Evolutionary conservation across 2,888 invertebrate species (phyloP), one percentile per base, ranked within the genome.

Genomic region (Leptinotarsa haldemani): DNA sequence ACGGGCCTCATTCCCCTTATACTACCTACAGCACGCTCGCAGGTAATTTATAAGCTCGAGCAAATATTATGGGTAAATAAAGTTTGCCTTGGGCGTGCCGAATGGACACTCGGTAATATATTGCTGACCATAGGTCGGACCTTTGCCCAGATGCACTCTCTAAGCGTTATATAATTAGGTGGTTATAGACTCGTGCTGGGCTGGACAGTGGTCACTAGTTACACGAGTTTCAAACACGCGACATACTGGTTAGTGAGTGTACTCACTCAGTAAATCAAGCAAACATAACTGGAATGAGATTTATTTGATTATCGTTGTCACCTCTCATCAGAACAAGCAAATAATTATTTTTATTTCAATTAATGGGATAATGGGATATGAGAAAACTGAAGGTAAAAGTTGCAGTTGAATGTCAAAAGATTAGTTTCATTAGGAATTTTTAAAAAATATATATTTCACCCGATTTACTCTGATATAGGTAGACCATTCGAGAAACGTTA

Each of bases 61-160:
- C 86, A 86, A 87, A 86, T 87, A 86, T 87, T 87, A 84, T 86
- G 87, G 82, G 85, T 86, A 87, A 87, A 87, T 85, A 86, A 81
- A 84, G 85, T 81, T 82, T 84, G 83, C 82, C 76, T 78, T 80
- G 85, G 86, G 86, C 85, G 85, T 84, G 85, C 77, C 81, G 58
- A 68, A 73, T 74, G 81, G 81, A 81, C 82, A 78, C 77, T 71
- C 70, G 77, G 74, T 83, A 82, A 83, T 82, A 80, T 81, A 82
- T 82, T 67, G 78, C 74, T 76, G 79, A 78, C 80, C 80, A 58
- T 22, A 61, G 58, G 66, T 61, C 66, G 65, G n/a, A 52, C 69
- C 67, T 40, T 56, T 46, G 25, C 58, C 18, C 58, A 58, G 46
- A 46, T 58, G 69, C 53, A 61, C 69, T 47, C n/a, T 22, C 47